phyloP scores from a whole-genome alignment of 2,113 vertebrate species.

The Podarcis cretensis region DNA sequence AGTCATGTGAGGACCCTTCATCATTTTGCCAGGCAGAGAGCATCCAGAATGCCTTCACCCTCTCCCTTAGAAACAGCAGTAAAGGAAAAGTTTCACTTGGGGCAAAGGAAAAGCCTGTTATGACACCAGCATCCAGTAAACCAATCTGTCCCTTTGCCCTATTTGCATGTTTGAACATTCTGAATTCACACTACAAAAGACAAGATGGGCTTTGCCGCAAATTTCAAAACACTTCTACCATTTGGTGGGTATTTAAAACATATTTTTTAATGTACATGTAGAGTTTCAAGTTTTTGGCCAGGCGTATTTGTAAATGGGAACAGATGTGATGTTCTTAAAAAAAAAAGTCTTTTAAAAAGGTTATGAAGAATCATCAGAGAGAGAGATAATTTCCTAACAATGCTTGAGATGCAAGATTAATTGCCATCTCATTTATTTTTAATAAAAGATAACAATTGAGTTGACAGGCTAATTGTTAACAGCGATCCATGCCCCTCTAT shows the following conservation, averaged over 20 bases:
- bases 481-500: slow-evolving; percentile 54
- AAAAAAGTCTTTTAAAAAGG: slow-evolving; percentile 54
- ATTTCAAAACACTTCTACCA: not conserved
- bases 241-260: not conserved
- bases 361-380: slow-evolving; percentile 40
- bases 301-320: slow-evolving; percentile 54
- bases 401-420: slow-evolving; percentile 66
- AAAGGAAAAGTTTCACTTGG: not conserved
- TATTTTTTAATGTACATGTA: not conserved
- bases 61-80: not conserved
- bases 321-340: slow-evolving; percentile 57
- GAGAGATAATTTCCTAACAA: slow-evolving; percentile 54
- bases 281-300: slow-evolving; percentile 16
- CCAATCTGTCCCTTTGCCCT: no score
- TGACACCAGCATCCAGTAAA: not conserved
- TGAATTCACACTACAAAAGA: not conserved
- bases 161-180: not conserved
- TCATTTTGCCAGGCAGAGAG: no score
- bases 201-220: not conserved
- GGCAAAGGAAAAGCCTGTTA: no score
- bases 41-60: not conserved
- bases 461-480: slow-evolving; percentile 71
- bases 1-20: not conserved
- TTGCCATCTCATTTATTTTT: slow-evolving; percentile 67
- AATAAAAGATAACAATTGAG: slow-evolving; percentile 71